Percentiles rank a stretch among this genome's conserved stretches.
Evolutionary conservation across 2,888 invertebrate species (phyloP).

Genomic region (Aproaerema taeniolella): DNA sequence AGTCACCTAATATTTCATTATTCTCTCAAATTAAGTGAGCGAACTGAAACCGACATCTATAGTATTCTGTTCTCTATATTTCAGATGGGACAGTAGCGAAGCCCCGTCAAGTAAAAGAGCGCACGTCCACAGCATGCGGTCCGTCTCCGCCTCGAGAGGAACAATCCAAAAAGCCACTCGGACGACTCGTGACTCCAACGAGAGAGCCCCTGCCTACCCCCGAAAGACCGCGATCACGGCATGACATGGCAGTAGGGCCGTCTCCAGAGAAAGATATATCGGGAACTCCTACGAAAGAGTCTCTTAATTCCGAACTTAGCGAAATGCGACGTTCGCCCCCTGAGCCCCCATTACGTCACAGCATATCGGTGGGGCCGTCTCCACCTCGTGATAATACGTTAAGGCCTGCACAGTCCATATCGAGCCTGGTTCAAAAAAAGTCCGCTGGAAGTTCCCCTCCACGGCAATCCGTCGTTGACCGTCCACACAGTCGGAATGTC

Average conservation of each 20-base stretch:
- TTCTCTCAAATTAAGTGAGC: no score
- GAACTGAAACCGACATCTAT: no score
- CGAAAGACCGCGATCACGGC: conserved; percentile 31
- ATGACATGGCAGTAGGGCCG: conserved; percentile 54
- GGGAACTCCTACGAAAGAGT: conserved; percentile 21
- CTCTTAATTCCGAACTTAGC: no score
- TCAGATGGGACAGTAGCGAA: no score
- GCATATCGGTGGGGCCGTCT: conserved; percentile 55
- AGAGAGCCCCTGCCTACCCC: no score
- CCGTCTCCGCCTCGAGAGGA: conserved; percentile 78
- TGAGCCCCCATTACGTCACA: conserved; percentile 38
- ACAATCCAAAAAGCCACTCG: conserved; percentile 30
- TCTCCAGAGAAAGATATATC: conserved; percentile 29
- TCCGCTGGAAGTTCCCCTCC: conserved; percentile 73
- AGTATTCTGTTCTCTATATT: no score
- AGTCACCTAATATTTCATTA: no score
- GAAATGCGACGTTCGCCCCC: conserved; percentile 22
- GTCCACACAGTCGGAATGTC: conserved; percentile 40
- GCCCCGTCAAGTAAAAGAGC: conserved; percentile 46
- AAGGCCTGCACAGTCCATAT: conserved; percentile 41
- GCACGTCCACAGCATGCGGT: conserved; percentile 78
- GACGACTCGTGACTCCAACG: conserved; percentile 65
- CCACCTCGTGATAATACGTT: conserved; percentile 46
- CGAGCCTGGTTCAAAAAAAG: conserved; percentile 47
- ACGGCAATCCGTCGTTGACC: conserved; percentile 31